phyloP scores from a whole-genome alignment of 2,113 vertebrate species.

The Ariopsis seemanni region DNA sequence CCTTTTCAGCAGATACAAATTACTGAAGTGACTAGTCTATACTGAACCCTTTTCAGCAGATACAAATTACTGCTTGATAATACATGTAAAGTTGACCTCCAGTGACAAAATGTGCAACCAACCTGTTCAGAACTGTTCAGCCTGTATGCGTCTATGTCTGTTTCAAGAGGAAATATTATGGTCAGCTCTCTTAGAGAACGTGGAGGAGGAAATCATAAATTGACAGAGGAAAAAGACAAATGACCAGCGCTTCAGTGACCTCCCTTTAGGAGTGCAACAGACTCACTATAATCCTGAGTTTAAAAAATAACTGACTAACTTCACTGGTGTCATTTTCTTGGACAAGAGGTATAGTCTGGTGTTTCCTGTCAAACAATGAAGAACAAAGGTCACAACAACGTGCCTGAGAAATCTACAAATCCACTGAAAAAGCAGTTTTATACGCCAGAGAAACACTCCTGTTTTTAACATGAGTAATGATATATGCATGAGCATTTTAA shows the following conservation, averaged over 20 bases:
- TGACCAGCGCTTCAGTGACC: background rate
- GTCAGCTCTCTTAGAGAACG: background rate
- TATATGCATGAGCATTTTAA: background rate
- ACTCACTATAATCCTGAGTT: background rate
- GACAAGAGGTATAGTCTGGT: conserved; percentile 15
- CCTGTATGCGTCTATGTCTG: background rate
- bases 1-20: background rate
- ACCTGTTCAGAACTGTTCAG: background rate
- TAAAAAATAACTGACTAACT: background rate
- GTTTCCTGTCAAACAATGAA: conserved; percentile 22
- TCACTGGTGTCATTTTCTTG: conserved; percentile 22
- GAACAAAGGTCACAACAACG: conserved; percentile 13
- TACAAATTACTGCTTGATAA: background rate
- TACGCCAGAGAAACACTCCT: background rate
- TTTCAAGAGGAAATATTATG: background rate
- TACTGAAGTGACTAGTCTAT: background rate
- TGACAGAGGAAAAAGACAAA: conserved; percentile 22
- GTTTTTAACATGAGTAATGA: background rate
- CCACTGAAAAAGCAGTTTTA: background rate
- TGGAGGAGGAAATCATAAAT: conserved; percentile 8
- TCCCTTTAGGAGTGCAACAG: conserved; percentile 18
- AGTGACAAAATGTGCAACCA: background rate
- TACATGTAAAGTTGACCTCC: background rate
- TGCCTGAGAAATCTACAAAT: conserved; percentile 9
- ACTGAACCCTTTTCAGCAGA: background rate